Base-by-base conservation (phyloP, 1,140 invertebrate species). In the Brachionus manjavacas region DNA sequence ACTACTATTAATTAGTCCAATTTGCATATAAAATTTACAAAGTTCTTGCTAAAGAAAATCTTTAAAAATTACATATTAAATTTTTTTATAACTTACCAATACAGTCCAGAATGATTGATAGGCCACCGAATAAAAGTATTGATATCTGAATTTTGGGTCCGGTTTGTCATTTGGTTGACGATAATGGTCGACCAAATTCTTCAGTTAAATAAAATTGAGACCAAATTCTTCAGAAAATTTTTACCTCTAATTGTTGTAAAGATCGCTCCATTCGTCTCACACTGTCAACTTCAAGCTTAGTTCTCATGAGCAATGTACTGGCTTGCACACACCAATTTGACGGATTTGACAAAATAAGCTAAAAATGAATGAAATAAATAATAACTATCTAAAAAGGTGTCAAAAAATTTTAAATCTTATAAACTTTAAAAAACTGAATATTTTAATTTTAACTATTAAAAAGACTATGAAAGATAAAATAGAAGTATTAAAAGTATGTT, bases 1-100 rank as follows among this genome's bases (percentile, higher is more conserved):
- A 35, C 96, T 96, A 31, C 92, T 92, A 87, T 96, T 96, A 0
- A 94, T 91, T 83, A 94, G 91, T 31, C 95, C 95, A 39, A 97
- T 87, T 86, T 92, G 93, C 0, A 95, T 86, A 86, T 96, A 92
- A 23, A 96, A 85, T 85, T 94, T 92, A 1, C 94, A 95, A 46
- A 96, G 89, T 81, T 93, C 92, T 86, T 92, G 91, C 88, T 91
- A 28, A 60, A 55, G 41, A 12, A 12, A 43, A 78, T n/a, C 0
- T 49, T 8, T 31, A 46, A 49, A 1, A 55, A 52, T 52, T 25
- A 35, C 25, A 4, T 20, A 35, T 14, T 9, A 20, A 11, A 12
- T 25, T 20, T 39, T 16, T 31, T 70, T 46, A 11, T 16, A n/a
- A 66, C 3, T 80, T 14, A 70, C 85, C 31, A 84, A n/a, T 28